Evolutionary conservation across 1,140 invertebrate genomes (phyloP), one percentile per base, ranked within the genome.

Genomic region (Drosophila carrolli): DNA sequence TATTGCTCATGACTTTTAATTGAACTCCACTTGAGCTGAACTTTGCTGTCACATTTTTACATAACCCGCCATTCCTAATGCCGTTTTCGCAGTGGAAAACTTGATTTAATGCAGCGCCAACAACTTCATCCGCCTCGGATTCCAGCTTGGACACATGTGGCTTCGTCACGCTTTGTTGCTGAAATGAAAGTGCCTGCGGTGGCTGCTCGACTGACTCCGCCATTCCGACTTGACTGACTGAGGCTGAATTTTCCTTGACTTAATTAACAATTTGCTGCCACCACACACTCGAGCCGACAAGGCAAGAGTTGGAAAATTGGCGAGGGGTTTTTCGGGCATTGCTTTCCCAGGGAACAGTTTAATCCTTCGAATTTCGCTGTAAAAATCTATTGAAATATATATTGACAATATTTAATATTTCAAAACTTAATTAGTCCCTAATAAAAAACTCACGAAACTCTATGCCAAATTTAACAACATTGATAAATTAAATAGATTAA

Each of bases 191-290:
- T 84, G 81, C 58, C 71, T 54, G 57, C 53, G 65, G 66, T 62
- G 58, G 48, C 53, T 72, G 56, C 53, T 51, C 68, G 43, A 50
- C 32, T 63, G 37, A 27, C 40, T 50, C 58, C 47, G 47, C 35
- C 48, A 51, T 16, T 51, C n/a, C 59, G 38, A 62, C 48, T 62
- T 66, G 65, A 51, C 65, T 68, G 46, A 41, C 71, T 53, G 70
- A 44, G 70, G 50, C 72, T 66, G 50, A 59, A 75, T 57, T 76
- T 70, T 84, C 82, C 67, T 80, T 76, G 67, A 80, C 58, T 76
- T 80, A 80, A 84, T 84, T 84, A 76, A 80, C 80, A 76, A 82
- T 82, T 81, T 62, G 60, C 81, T 70, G 72, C 73, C 66, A 77
- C 78, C 73, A 70, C 41, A 70, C 16, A 63, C 27, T 35, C 7